Conservation (phyloP, 1,140 invertebrate genomes). For the Coelopa frigida region DNA sequence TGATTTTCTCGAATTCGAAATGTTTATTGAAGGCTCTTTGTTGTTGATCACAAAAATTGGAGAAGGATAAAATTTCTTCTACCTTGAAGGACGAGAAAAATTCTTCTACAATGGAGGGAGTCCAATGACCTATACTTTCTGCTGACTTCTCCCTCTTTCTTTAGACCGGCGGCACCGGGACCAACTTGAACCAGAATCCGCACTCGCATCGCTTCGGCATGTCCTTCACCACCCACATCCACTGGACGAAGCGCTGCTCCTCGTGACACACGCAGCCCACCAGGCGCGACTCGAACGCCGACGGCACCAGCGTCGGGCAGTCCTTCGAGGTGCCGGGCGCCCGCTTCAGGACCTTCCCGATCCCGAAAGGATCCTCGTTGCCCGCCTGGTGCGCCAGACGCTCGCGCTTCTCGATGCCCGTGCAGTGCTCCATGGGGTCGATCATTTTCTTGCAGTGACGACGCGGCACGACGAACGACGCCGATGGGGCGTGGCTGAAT, state of each 20-base stretch:
- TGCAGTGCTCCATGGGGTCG: slow-evolving; percentile 83
- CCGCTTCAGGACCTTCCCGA: slow-evolving; percentile 62
- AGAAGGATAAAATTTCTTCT: too few relatives aligned
- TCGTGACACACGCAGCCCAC: slow-evolving; percentile 90
- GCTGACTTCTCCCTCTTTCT: background rate
- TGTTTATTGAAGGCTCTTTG: too few relatives aligned
- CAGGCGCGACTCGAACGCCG: slow-evolving; percentile 75
- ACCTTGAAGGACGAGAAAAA: too few relatives aligned
- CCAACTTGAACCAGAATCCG: slow-evolving; percentile 90
- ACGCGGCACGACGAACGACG: too few relatives aligned
- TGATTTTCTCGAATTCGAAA: too few relatives aligned
- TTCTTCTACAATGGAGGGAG: too few relatives aligned
- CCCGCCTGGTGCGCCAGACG: slow-evolving; percentile 72
- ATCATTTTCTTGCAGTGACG: slow-evolving; percentile 51
- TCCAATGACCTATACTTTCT: too few relatives aligned
- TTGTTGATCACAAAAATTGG: too few relatives aligned
- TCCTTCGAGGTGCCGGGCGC: slow-evolving; percentile 72
- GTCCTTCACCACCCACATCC: slow-evolving; percentile 88
- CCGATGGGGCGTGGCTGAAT: too few relatives aligned
- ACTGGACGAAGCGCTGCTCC: slow-evolving; percentile 74
- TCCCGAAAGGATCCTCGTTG: slow-evolving; percentile 80
- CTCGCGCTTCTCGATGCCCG: slow-evolving; percentile 84
- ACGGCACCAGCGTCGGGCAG: slow-evolving; percentile 79
- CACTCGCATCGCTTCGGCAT: slow-evolving; percentile 84
- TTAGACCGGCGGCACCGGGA: slow-evolving; percentile 59